Base-by-base conservation (phyloP, 2,888 invertebrate species). In the Tribolium freemani region DNA sequence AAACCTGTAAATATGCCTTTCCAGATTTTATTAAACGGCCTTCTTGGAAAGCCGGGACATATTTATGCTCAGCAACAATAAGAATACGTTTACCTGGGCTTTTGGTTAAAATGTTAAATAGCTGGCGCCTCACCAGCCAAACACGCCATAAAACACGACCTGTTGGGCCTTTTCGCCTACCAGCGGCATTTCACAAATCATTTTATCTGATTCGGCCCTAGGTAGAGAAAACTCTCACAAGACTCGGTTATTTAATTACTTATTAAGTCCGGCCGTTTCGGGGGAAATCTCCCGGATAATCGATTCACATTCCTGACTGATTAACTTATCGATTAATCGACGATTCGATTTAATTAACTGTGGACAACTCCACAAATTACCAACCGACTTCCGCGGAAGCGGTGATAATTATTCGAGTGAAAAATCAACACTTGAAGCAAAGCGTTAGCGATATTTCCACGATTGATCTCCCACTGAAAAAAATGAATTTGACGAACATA, bases 41-140 rank as follows among this genome's bases (percentile, higher is more conserved):
- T 69, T 69, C 60, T 30, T 11, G 45, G 67, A 67, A 67, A 20
- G 46, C 13, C 31, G 16, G 16, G 54, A 45, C 54, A 66, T 54
- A 66, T 66, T 66, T 66, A 66, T 66, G 54, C 53, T 53, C 10
- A 54, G 30, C 57, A 73, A 71, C 72, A 69, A 70, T 64, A 63
- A 66, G 10, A 73, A 73, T 61, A 73, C 71, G 73, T 71, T 63
- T 74, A 73, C 69, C 74, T 68, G 69, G 10, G 66, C 75, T 69
- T 30, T 57, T 63, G 71, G 63, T 57, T 66, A 57, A 75, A 74
- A 76, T 74, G 71, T 76, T 73, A 76, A 76, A 75, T 76, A 75
- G 72, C 76, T 76, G 76, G 76, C 76, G 76, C 76, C 76, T 74
- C 54, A n/a, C 51, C 56, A 57, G 63, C 58, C 71, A 73, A 76